Evolutionary conservation across 2,797 vertebrate genomes (phyloP), one percentile per base, ranked within the genome.

Genomic region (Semotilus atromaculatus): DNA sequence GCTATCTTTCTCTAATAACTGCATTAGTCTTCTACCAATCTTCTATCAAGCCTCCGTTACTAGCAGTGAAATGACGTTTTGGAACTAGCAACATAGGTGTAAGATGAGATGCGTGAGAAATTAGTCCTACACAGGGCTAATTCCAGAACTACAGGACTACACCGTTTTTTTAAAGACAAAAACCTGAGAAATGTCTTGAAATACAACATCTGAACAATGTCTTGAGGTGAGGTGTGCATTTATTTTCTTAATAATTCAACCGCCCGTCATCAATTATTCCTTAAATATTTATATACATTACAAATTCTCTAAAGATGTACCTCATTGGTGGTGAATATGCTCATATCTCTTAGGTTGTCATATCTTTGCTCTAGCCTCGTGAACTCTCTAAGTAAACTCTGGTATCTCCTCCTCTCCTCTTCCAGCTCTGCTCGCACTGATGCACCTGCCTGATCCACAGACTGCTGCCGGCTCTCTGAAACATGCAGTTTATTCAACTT

Each of bases 351-450:
- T 48, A 96, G 93, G 93, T 96, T 96, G 89, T 96, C 95, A 0
- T 93, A 95, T 94, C 94, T 91, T 90, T 96, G 96, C 92, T 96
- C 96, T 89, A 96, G 92, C 31, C 93, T 89, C 73, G 92, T 91
- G 16, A 96, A 96, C 38, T 97, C 95, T 86, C 94, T 94, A 91
- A 96, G 92, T 86, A 96, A 93, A 74, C 93, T 93, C 91, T 95
- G 96, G 87, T 96, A 96, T 77, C 94, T 93, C 0, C 92, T 91
- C 87, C 93, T 90, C 89, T 97, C 95, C 82, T 96, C 95, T 29
- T 96, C 95, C 90, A 96, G 90, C 89, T 96, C 94, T 2, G 87
- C 86, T 88, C 62, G 92, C 68, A 96, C 90, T 68, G 89, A 88
- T 45, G 38, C 89, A 55, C 87, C 92, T 5, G 92, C 91, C 86